Evolutionary conservation across 2,113 vertebrate genomes (phyloP).

Genomic region (Rhizomys pruinosus): DNA sequence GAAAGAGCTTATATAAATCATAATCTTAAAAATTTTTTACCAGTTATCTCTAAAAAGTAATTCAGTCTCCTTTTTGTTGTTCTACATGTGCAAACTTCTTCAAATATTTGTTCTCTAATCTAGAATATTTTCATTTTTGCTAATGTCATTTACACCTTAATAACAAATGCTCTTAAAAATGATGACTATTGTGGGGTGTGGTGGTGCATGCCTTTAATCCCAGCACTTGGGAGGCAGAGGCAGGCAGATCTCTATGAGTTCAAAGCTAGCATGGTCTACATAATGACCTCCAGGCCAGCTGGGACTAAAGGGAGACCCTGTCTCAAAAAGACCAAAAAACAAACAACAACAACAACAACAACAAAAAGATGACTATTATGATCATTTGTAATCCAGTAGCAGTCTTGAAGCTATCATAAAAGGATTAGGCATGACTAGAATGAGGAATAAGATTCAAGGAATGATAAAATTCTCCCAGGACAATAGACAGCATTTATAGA

Average conservation of each 20-base stretch:
- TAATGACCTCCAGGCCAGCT: too few species aligned
- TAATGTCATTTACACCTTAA: not conserved
- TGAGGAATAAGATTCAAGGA: too few species aligned
- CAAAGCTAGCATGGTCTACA: too few species aligned
- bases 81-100: not conserved
- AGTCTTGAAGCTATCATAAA: not conserved
- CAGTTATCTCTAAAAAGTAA: too few species aligned
- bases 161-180: not conserved
- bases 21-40: too few species aligned
- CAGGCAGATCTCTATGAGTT: too few species aligned
- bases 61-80: not conserved
- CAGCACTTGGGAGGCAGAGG: too few species aligned
- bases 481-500: rapidly evolving
- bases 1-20: not conserved
- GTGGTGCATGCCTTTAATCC: too few species aligned
- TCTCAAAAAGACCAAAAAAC: too few species aligned
- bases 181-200: too few species aligned
- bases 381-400: not conserved
- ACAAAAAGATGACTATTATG: not conserved
- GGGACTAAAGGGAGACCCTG: too few species aligned
- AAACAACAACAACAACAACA: too few species aligned
- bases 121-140: not conserved
- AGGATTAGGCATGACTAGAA: not conserved
- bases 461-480: not conserved
- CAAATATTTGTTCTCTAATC: not conserved